These are phyloP conservation scores for Nycticebus coucang DNA, from an alignment of 2,113 vertebrate species.

Conservation along the genomic window DNA sequence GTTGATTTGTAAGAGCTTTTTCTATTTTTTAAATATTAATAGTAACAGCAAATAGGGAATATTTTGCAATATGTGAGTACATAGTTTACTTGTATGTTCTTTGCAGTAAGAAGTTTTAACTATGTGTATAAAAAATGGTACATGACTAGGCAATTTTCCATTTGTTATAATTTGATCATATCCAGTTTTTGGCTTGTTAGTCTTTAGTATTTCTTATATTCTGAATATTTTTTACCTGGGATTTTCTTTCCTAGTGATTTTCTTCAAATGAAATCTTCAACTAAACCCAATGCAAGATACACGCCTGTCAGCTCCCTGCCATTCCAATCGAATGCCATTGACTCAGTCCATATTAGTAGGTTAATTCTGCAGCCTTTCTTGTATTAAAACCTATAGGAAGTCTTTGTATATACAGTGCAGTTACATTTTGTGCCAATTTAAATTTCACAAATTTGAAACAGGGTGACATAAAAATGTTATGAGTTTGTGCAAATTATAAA, in stretches of 20 bases:
- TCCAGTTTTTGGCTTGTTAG: not conserved
- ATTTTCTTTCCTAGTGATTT: not conserved
- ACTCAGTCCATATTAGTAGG: not conserved
- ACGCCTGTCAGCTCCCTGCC: not conserved
- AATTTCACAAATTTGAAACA: constrained; percentile 9
- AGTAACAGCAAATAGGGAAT: not conserved
- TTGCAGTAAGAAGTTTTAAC: not conserved
- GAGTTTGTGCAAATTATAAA: not conserved
- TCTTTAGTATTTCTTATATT: constrained; percentile 41
- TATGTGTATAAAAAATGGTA: not conserved
- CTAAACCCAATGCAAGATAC: not conserved
- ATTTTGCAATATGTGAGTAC: not conserved
- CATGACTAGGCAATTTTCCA: not conserved
- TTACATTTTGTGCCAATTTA: constrained; percentile 1
- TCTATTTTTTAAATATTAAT: not conserved
- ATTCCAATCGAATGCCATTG: not conserved
- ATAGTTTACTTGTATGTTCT: not conserved
- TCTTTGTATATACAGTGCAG: not conserved
- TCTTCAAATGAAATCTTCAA: constrained; percentile 18
- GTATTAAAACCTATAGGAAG: not conserved
- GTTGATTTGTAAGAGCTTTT: not conserved
- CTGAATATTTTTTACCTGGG: not conserved
- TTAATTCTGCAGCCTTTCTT: not conserved
- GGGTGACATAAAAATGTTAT: not conserved
- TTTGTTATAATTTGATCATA: not conserved